These are phyloP conservation scores for Serranus cabrilla DNA, from an alignment of 2,797 vertebrate genomes.

Conservation along the genomic window DNA sequence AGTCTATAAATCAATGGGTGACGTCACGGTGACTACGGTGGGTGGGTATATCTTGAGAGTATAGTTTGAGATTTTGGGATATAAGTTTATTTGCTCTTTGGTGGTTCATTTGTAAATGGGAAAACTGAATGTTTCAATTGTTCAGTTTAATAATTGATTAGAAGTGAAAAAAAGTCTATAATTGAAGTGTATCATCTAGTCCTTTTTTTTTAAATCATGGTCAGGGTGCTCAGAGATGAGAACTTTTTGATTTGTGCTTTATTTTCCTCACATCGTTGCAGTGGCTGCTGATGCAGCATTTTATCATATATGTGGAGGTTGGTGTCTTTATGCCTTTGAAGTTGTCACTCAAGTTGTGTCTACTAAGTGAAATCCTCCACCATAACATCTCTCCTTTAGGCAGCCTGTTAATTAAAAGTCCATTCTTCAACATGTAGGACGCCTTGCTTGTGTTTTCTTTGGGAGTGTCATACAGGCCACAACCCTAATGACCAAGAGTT, in stretches of 20 bases:
- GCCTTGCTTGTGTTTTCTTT: conserved; percentile 43
- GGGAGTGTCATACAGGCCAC: conserved; percentile 15
- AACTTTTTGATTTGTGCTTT: conserved; percentile 4
- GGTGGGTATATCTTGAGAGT: background rate
- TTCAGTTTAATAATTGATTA: background rate
- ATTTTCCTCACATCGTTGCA: conserved; percentile 18
- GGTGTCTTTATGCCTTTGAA: background rate
- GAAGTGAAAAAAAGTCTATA: background rate
- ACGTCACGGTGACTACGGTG: too few species aligned
- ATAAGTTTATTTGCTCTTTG: background rate
- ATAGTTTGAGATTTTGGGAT: background rate
- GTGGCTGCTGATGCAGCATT: background rate
- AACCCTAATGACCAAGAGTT: conserved; percentile 19
- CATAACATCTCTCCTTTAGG: background rate
- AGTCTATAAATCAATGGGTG: too few species aligned
- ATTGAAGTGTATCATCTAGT: conserved; percentile 15
- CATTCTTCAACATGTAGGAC: conserved; percentile 12
- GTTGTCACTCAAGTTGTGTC: conserved; percentile 7
- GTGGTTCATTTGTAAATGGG: too few species aligned
- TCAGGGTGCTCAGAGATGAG: conserved; percentile 8
- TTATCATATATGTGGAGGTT: background rate
- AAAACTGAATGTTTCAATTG: background rate
- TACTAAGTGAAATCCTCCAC: conserved; percentile 1
- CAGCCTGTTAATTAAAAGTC: conserved; percentile 28
- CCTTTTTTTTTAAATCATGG: conserved; percentile 27